Percentiles rank a stretch among this genome's conserved stretches.
Conservation (phyloP, 2,797 vertebrate species). For the Falco columbarius region DNA sequence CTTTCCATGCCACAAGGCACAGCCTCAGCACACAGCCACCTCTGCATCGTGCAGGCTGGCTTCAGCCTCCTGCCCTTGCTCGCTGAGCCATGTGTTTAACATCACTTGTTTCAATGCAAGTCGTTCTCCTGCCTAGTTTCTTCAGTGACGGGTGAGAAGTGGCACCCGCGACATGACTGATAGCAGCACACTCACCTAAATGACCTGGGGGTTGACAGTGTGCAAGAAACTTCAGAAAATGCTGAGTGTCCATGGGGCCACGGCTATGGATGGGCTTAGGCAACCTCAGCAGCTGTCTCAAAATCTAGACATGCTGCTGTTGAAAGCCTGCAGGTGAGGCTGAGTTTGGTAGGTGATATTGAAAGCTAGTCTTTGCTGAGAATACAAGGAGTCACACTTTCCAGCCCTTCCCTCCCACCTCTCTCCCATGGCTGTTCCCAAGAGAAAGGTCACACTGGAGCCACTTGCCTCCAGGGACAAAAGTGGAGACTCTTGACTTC, state of each 20-base stretch:
- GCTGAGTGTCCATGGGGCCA: background rate
- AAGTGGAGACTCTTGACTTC: background rate
- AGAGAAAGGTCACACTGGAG: background rate
- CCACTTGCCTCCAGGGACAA: background rate
- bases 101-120: fast-evolving
- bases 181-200: fast-evolving
- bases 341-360: background rate
- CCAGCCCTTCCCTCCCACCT: background rate
- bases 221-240: background rate
- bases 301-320: fast-evolving
- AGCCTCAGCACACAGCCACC: background rate
- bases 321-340: background rate
- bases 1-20: background rate
- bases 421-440: background rate
- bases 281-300: background rate
- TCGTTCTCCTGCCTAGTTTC: fast-evolving
- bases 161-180: background rate
- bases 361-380: background rate
- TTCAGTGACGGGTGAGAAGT: fast-evolving
- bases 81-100: background rate
- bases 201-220: fast-evolving
- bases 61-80: background rate
- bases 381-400: background rate
- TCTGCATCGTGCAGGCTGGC: background rate
- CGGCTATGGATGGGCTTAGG: background rate